Evolutionary conservation across 2,888 invertebrate genomes (phyloP).

Genomic region (Epiblema foenella): DNA sequence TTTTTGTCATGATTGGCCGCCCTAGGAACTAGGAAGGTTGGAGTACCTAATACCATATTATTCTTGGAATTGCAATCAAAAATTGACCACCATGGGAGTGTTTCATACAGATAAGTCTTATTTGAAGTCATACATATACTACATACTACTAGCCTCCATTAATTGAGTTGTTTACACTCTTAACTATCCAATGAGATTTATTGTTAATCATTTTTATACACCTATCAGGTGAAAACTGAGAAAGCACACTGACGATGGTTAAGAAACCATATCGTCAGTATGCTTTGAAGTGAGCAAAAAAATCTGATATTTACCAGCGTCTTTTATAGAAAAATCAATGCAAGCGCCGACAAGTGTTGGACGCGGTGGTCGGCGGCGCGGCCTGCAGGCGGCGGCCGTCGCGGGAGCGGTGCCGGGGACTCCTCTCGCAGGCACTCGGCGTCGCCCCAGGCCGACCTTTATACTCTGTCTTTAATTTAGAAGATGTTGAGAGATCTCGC

Average conservation of each 20-base stretch:
- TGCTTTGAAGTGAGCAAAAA: slow-evolving; percentile 48
- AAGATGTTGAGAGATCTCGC: slow-evolving; percentile 43
- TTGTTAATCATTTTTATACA: background rate
- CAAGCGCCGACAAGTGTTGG: slow-evolving; percentile 47
- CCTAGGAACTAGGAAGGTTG: no score
- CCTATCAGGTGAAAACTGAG: slow-evolving; percentile 1
- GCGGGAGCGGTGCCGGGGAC: slow-evolving; percentile 54
- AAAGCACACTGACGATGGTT: background rate
- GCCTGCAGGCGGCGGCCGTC: background rate
- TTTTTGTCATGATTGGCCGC: no score
- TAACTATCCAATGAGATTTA: slow-evolving; percentile 1
- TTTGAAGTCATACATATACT: background rate
- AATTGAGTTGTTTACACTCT: slow-evolving; percentile 44
- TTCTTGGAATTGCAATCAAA: background rate
- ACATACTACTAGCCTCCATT: background rate
- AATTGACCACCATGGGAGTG: background rate
- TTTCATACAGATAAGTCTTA: background rate
- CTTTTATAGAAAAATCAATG: slow-evolving; percentile 76
- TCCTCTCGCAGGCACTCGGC: slow-evolving; percentile 51
- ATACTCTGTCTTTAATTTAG: slow-evolving; percentile 55
- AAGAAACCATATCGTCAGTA: background rate
- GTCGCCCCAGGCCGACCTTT: slow-evolving; percentile 51
- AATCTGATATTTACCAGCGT: slow-evolving; percentile 61
- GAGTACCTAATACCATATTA: no score
- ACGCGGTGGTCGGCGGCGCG: background rate